phyloP scores from a whole-genome alignment of 2,797 vertebrate species.

The Meda fulgida region DNA sequence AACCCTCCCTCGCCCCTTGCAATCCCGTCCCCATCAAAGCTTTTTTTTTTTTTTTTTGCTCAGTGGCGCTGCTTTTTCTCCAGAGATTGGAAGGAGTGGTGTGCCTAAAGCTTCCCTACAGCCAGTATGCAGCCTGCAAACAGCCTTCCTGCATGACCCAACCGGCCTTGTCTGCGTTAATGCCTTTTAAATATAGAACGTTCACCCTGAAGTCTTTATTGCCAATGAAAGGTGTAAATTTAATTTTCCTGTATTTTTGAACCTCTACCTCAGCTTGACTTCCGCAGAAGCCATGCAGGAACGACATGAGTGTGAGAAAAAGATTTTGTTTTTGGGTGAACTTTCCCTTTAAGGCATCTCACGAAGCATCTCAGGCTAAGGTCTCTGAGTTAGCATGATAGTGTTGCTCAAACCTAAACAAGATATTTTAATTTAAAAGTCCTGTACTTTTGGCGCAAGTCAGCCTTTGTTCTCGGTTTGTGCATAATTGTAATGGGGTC shows the following conservation, averaged over 20 bases:
- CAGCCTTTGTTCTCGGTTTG: constrained; percentile 61
- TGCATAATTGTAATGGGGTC: constrained; percentile 68
- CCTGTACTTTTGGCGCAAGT: constrained; percentile 65
- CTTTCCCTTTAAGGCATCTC: constrained; percentile 16
- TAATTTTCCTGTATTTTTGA: constrained; percentile 31
- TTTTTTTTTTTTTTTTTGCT: constrained; percentile 70
- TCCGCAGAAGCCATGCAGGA: not conserved
- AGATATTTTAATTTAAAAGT: constrained; percentile 70
- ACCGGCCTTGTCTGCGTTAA: constrained; percentile 71
- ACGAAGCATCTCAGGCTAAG: not conserved
- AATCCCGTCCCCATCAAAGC: constrained; percentile 70
- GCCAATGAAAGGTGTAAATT: constrained; percentile 41
- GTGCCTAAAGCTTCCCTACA: constrained; percentile 76
- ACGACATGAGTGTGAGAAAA: not conserved
- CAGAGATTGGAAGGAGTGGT: constrained; percentile 65
- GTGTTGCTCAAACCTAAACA: constrained; percentile 12
- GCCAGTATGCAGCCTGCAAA: constrained; percentile 76
- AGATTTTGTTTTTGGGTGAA: not conserved
- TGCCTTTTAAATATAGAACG: constrained; percentile 70
- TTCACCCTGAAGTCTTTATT: constrained; percentile 58
- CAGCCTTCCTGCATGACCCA: constrained; percentile 66
- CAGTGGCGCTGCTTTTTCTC: constrained; percentile 69
- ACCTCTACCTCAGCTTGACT: not conserved
- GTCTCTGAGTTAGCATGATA: not conserved
- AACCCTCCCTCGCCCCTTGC: constrained; percentile 23